phyloP scores from a whole-genome alignment of 2,797 vertebrate species.

The Gymnothorax reevesii region DNA sequence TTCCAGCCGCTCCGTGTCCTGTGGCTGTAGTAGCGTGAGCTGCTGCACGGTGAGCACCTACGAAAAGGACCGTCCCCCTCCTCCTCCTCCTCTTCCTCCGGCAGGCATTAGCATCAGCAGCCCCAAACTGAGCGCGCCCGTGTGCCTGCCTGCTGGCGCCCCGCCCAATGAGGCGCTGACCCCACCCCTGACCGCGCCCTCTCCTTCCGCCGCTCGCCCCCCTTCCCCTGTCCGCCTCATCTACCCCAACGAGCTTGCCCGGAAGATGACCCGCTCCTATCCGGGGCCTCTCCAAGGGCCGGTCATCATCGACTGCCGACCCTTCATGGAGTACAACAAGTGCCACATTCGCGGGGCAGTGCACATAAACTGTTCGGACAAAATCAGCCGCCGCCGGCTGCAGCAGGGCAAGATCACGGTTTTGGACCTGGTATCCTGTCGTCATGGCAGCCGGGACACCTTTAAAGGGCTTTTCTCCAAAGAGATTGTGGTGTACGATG shows the following conservation, averaged over 20 bases:
- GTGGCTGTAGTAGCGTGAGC: slow-evolving; percentile 98
- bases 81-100: slow-evolving; percentile 43
- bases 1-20: slow-evolving; percentile 98
- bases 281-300: slow-evolving; percentile 77
- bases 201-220: slow-evolving; percentile 70
- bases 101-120: slow-evolving; percentile 83
- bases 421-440: slow-evolving; percentile 95
- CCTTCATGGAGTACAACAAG: slow-evolving; percentile 98
- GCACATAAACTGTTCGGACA: slow-evolving; percentile 97
- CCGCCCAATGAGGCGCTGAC: slow-evolving; percentile 68
- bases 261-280: slow-evolving; percentile 89
- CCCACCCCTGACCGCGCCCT: slow-evolving; percentile 82
- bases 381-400: slow-evolving; percentile 93
- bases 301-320: slow-evolving; percentile 95
- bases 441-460: slow-evolving; percentile 88
- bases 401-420: slow-evolving; percentile 99
- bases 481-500: slow-evolving; percentile 98
- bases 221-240: slow-evolving; percentile 83
- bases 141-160: slow-evolving; percentile 63
- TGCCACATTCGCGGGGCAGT: slow-evolving; percentile 95
- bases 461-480: slow-evolving; percentile 98
- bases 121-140: slow-evolving; percentile 77
- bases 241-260: slow-evolving; percentile 92
- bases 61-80: slow-evolving; percentile 80
- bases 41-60: slow-evolving; percentile 98